These are phyloP conservation scores for Gymnocheta viridis DNA, from an alignment of 2,888 invertebrate genomes.

Conservation along the genomic window DNA sequence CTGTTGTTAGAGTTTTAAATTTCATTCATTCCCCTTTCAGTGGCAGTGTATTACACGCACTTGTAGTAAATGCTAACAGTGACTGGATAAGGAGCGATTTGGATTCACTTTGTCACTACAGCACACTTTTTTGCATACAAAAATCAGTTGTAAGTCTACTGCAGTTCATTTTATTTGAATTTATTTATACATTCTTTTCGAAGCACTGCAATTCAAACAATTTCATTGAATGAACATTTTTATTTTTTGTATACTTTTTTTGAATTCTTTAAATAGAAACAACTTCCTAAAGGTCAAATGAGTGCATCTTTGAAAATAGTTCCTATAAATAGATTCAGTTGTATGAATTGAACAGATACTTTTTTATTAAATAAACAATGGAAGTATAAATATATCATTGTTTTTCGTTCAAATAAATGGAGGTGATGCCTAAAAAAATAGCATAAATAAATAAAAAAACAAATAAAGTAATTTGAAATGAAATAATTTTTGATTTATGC, in stretches of 20 bases:
- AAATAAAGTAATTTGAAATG: not conserved
- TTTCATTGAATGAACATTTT: slow-evolving; percentile 35
- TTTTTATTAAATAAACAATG: not conserved
- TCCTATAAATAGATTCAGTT: slow-evolving; percentile 17
- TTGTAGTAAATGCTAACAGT: not conserved
- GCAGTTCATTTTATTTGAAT: slow-evolving; percentile 17
- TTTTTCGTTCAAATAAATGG: not conserved
- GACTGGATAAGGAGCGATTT: not conserved
- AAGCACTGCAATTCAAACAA: slow-evolving; percentile 11
- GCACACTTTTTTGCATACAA: not conserved
- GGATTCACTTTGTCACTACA: not conserved
- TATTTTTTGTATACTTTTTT: not conserved
- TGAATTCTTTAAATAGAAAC: slow-evolving; percentile 21
- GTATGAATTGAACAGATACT: not conserved
- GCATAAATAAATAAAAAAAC: not conserved
- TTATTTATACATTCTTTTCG: not conserved
- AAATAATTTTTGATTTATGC: no score
- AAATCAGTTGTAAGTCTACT: not conserved
- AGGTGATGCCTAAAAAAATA: not conserved
- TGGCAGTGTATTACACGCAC: not conserved
- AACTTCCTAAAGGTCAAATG: slow-evolving; percentile 64
- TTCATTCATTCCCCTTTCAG: not conserved
- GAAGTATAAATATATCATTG: not conserved
- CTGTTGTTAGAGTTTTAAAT: not conserved
- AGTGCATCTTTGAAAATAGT: slow-evolving; percentile 60